These are phyloP conservation scores for Ectropis grisescens DNA, from an alignment of 1,140 invertebrate species.

Conservation along the genomic window DNA sequence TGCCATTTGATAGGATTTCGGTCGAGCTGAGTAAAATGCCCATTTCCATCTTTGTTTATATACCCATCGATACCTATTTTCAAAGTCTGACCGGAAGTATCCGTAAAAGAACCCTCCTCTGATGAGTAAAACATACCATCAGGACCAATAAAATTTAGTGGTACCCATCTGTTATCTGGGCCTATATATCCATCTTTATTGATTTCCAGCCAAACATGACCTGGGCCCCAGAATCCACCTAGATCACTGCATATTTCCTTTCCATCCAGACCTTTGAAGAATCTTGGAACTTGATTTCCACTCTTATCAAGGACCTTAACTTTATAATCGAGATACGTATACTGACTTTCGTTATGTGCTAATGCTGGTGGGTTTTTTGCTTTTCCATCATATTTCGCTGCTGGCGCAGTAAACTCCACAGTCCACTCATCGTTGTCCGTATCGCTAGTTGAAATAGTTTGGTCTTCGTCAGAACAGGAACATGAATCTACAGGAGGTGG, in stretches of 20 bases:
- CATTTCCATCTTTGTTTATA: constrained; percentile 55
- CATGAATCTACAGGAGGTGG: constrained; percentile 47
- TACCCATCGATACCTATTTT: constrained; percentile 56
- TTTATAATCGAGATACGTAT: constrained; percentile 57
- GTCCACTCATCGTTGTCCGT: constrained; percentile 55
- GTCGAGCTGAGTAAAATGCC: constrained; percentile 36
- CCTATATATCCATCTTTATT: constrained; percentile 59
- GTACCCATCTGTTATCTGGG: constrained; percentile 51
- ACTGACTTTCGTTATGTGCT: constrained; percentile 38
- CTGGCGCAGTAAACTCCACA: constrained; percentile 51
- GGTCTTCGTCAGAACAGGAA: constrained; percentile 48
- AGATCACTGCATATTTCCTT: constrained; percentile 56
- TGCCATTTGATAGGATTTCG: too few species aligned
- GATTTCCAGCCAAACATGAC: constrained; percentile 46
- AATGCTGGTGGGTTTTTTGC: constrained; percentile 39
- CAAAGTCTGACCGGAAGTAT: constrained; percentile 25
- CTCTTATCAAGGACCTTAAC: constrained; percentile 50
- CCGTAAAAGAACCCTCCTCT: constrained; percentile 48
- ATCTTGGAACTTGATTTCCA: constrained; percentile 45
- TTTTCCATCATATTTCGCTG: constrained; percentile 41
- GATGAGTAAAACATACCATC: constrained; percentile 53
- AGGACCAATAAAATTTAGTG: constrained; percentile 54
- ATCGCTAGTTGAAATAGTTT: constrained; percentile 40
- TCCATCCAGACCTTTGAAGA: constrained; percentile 57
- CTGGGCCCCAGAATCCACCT: constrained; percentile 51